These are phyloP conservation scores for Sialis fuliginosa DNA, from an alignment of 2,888 invertebrate genomes.

Conservation along the genomic window DNA sequence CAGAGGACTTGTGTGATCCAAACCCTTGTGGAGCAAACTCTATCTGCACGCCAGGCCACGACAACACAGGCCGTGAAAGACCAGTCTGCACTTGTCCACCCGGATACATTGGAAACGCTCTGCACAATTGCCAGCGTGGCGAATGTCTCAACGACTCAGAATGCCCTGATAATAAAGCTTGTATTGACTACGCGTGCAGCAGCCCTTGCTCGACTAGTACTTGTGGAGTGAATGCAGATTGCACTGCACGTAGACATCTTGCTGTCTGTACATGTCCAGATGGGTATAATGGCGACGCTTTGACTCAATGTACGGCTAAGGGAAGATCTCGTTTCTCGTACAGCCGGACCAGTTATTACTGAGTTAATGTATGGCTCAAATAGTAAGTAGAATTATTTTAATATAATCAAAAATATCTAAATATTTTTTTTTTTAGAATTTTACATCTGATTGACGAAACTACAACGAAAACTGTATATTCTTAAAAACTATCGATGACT, in stretches of 20 bases:
- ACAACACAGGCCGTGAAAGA: slow-evolving; percentile 60
- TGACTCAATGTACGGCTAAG: slow-evolving; percentile 27
- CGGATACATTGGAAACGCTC: slow-evolving; percentile 63
- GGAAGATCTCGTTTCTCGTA: background rate
- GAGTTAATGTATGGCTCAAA: background rate
- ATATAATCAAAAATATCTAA: background rate
- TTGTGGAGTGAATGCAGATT: slow-evolving; percentile 59
- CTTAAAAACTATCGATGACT: too few species aligned
- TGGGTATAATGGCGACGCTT: slow-evolving; percentile 42
- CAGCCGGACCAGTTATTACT: background rate
- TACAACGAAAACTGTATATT: too few species aligned
- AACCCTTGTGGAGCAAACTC: slow-evolving; percentile 75
- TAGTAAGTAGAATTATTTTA: background rate
- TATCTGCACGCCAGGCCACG: slow-evolving; percentile 66
- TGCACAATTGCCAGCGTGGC: slow-evolving; percentile 53
- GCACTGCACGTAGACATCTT: slow-evolving; percentile 56
- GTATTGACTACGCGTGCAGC: slow-evolving; percentile 50
- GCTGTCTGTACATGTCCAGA: slow-evolving; percentile 68
- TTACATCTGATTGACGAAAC: background rate
- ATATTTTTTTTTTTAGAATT: background rate
- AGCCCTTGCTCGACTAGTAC: slow-evolving; percentile 55
- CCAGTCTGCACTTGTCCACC: slow-evolving; percentile 72
- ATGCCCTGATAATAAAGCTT: slow-evolving; percentile 56
- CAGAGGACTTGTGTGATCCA: slow-evolving; percentile 68
- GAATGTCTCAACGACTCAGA: slow-evolving; percentile 64